Percentiles rank a stretch among this genome's conserved stretches.
Evolutionary conservation across 2,797 vertebrate species (phyloP).

Genomic region (Varecia variegata): DNA sequence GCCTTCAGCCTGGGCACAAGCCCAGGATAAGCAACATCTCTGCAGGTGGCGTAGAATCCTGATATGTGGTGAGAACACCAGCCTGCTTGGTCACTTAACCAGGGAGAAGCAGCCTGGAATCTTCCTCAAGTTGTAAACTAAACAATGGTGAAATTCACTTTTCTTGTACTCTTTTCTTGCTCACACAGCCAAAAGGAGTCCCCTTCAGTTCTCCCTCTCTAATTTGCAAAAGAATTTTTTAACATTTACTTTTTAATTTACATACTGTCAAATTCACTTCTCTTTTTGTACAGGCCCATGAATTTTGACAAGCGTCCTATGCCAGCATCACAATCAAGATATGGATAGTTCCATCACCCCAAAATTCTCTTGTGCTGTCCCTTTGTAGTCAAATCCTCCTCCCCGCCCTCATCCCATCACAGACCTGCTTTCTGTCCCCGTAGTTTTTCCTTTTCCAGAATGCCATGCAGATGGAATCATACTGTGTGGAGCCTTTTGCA

Average conservation of each 20-base stretch:
- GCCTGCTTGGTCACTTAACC: neutral
- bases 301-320: neutral
- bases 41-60: neutral
- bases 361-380: no score
- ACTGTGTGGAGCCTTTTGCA: neutral
- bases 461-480: neutral
- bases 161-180: neutral
- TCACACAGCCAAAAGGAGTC: neutral
- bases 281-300: neutral
- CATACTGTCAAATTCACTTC: neutral
- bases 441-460: neutral
- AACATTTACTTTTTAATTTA: neutral
- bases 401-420: fast-evolving
- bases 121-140: neutral
- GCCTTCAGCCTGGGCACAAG: neutral
- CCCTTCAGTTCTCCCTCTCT: neutral
- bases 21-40: neutral
- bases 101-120: neutral
- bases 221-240: neutral
- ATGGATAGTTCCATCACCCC: neutral
- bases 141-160: neutral
- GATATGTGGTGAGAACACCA: fast-evolving
- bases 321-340: neutral
- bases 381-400: neutral
- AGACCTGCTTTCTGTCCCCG: fast-evolving